Base-by-base conservation (phyloP, 1,140 invertebrate species). In the Myzus persicae region DNA sequence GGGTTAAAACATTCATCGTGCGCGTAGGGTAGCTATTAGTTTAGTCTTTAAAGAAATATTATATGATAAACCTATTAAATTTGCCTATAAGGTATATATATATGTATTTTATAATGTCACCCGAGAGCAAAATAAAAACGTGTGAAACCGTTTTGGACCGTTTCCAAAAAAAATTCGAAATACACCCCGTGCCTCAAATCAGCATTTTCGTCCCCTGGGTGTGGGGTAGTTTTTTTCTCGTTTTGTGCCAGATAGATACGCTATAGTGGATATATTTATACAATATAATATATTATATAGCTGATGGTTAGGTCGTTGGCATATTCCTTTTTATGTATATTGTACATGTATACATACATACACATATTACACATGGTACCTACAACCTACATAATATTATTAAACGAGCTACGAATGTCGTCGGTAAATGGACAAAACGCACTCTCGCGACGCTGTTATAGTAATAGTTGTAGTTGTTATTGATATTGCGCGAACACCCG, bases 81-180 rank as follows among this genome's bases (percentile, higher is more conserved):
- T 31, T 31, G 31, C 54, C 9, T 59, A 59, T 67, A 31, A 5
- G 11, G 24, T n/a, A n/a, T n/a, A n/a, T 54, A 4, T 20, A 54
- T 90, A 40, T 22, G 51, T 26, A 90, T 38, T 87, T 46, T 48
- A 54, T 81, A 81, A 94, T 85, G 40, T 94, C 93, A 84, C 82
- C 46, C 82, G 44, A 67, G 54, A 84, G 51, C 51, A 5, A 87
- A 93, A 93, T 93, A 93, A 93, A 93, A 94, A 59, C 26, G 48
- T 85, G 67, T n/a, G 76, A 93, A 93, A 54, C 46, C 76, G 42
- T 44, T 82, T 87, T 93, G 81, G 84, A 48, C 38, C n/a, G 88
- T 82, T 40, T 84, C 89, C 76, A 93, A 91, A 90, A 85, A 40
- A 67, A 90, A 38, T 14, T 59, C 48, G 36, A 54, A 89, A 89